Base-by-base conservation (phyloP, 2,888 invertebrate species). In the Leptinotarsa tumamoca region DNA sequence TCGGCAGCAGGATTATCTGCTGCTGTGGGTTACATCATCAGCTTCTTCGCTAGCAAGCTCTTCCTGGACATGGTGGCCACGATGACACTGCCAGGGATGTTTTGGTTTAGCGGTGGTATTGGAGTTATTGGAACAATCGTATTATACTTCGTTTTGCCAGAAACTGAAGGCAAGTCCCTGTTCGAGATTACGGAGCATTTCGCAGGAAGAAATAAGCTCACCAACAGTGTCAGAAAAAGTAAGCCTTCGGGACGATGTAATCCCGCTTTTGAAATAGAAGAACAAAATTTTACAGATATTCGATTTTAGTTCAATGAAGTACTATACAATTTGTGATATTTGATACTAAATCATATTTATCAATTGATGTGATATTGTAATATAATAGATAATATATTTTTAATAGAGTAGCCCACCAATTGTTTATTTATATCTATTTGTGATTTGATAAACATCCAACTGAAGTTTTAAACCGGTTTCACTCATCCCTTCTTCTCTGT, bases 141-240 rank as follows among this genome's bases (percentile, higher is more conserved):
- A 13, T 89, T 96, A 50, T 95, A 92, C 85, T 92, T 92, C 77
- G 88, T 92, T 51, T 87, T 96, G 74, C 96, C 96, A 0, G 96
- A 96, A 89, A 96, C 96, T 0, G 96, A 96, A 86, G 95, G 95
- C 0, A 92, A 94, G 83, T 92, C 92, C 0, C 86, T 96, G 61
- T 90, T 90, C 72, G 94, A 94, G 81, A 94, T 95, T 68, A 92
- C 93, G 82, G 91, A 92, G 75, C 94, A 94, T 86, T 94, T 92
- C 81, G 90, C 92, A 1, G 93, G 94, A 0, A 85, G 90, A 49
- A 89, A 88, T 66, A 91, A 89, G 79, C 84, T 92, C 23, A 87
- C 86, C 3, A 91, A 91, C 78, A 83, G 87, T 73, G 90, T 91
- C 88, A 66, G 89, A 89, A 77, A 56, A 50, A 78, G 23, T 61